Evolutionary conservation across 2,113 vertebrate species (phyloP).

Genomic region (Pagrus major): DNA sequence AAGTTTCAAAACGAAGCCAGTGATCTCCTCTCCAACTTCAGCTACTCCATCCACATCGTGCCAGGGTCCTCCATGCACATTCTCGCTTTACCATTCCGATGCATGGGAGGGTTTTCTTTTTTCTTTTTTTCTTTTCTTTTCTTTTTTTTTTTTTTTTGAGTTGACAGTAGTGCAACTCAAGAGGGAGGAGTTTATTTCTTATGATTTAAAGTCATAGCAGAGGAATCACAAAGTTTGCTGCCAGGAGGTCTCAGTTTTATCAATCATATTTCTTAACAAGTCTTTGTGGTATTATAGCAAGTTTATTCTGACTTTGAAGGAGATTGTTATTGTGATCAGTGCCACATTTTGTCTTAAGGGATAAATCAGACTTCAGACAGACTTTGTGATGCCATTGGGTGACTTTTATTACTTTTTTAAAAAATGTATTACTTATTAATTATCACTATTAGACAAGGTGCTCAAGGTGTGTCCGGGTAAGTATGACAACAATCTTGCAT

Average conservation of each 20-base stretch:
- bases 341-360: neutral
- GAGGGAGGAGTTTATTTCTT: conserved; percentile 76
- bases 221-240: conserved; percentile 45
- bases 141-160: conserved; percentile 51
- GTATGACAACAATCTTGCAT: neutral
- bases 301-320: neutral
- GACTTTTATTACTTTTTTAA: neutral
- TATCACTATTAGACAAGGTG: no score
- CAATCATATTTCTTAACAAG: no score
- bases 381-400: neutral
- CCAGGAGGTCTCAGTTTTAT: neutral
- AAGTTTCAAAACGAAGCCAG: neutral
- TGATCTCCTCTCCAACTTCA: conserved; percentile 49
- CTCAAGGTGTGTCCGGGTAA: neutral
- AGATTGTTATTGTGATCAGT: neutral
- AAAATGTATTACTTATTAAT: no score
- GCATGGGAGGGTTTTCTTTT: conserved; percentile 59
- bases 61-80: conserved; percentile 53
- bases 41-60: conserved; percentile 39
- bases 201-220: conserved; percentile 78
- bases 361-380: neutral
- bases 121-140: no score
- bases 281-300: neutral
- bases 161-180: conserved; percentile 74
- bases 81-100: conserved; percentile 73